Evolutionary conservation across 2,113 vertebrate species (phyloP), one percentile per base, ranked within the genome.

Genomic region (Pycnonotus jocosus): DNA sequence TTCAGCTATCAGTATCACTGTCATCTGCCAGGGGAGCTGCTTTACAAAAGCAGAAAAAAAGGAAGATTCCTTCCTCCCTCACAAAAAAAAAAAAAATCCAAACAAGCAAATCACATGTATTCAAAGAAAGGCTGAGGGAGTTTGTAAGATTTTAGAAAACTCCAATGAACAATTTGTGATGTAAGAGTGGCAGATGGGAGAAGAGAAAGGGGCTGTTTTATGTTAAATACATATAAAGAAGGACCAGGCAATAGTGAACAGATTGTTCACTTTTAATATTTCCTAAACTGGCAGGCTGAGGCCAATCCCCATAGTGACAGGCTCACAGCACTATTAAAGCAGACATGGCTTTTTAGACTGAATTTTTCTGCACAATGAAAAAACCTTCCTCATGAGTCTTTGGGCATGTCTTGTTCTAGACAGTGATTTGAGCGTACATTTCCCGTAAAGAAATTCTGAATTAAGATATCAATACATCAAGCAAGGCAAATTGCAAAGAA

Each of bases 201-300:
- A 86, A 74, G 44, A 81, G n/a, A 92, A 92, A 84, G 53, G 15
- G 24, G 57, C 31, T 86, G 47, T 1, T 92, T 92, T 38, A 71
- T 47, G 47, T 74, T 74, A 54, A 86, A 68, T 44, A n/a, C 31
- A 81, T 27, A 35, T 27, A 83, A 88, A 90, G 57, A 92, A 44
- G 31, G 65, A 71, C 81, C 60, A 47, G 22, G 54, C 48, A 71
- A 74, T 45, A 84, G 2, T 80, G 56, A 96, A 90, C 68, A 92
- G 93, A 95, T 83, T 93, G 90, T 80, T 93, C 90, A 92, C 69
- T 93, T 95, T 44, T 60, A 78, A 0, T 90, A 88, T 68, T 86
- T 70, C 85, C 77, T 81, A 42, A 78, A 68, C 38, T 73, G 79
- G 62, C 81, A 96, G 58, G 78, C 22, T 90, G 72, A 86, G 69